Evolutionary conservation across 2,888 invertebrate species (phyloP).

Genomic region (Lypha dubia): DNA sequence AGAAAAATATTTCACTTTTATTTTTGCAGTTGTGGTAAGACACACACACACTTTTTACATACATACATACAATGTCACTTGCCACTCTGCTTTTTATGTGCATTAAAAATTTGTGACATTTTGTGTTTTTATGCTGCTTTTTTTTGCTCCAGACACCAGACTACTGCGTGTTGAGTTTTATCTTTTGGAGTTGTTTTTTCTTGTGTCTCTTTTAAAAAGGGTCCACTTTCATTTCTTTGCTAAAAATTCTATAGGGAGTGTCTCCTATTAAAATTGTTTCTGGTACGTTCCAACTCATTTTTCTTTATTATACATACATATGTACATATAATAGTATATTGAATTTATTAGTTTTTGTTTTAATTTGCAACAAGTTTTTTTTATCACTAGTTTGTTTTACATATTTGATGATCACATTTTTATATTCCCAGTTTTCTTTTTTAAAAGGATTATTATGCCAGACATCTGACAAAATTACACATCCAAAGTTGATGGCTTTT

Average conservation of each 20-base stretch:
- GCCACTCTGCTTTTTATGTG: slow-evolving; percentile 23
- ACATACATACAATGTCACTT: too few relatives aligned
- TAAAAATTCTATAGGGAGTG: slow-evolving; percentile 39
- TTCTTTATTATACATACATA: slow-evolving; percentile 23
- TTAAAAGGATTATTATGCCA: slow-evolving; percentile 62
- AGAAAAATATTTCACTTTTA: slow-evolving; percentile 28
- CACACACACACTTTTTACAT: slow-evolving; percentile 7
- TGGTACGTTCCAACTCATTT: slow-evolving; percentile 44
- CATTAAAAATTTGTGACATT: slow-evolving; percentile 13
- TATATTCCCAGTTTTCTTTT: slow-evolving; percentile 24
- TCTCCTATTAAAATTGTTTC: slow-evolving; percentile 48
- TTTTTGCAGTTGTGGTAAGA: slow-evolving; percentile 58
- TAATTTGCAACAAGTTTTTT: too few relatives aligned
- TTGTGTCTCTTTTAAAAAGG: slow-evolving; percentile 1
- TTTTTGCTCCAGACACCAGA: slow-evolving; percentile 31
- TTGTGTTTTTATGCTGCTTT: not conserved
- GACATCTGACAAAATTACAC: slow-evolving; percentile 66
- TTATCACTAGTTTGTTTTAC: slow-evolving; percentile 18
- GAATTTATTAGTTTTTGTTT: too few relatives aligned
- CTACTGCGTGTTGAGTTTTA: not conserved
- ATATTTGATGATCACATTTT: slow-evolving; percentile 37
- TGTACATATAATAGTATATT: too few relatives aligned
- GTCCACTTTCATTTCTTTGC: slow-evolving; percentile 31
- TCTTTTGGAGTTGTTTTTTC: not conserved
- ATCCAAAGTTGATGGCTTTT: slow-evolving; percentile 48